These are phyloP conservation scores for Porites lutea DNA, from an alignment of 64 coral and sea anemone genomes.

Conservation along the genomic window DNA sequence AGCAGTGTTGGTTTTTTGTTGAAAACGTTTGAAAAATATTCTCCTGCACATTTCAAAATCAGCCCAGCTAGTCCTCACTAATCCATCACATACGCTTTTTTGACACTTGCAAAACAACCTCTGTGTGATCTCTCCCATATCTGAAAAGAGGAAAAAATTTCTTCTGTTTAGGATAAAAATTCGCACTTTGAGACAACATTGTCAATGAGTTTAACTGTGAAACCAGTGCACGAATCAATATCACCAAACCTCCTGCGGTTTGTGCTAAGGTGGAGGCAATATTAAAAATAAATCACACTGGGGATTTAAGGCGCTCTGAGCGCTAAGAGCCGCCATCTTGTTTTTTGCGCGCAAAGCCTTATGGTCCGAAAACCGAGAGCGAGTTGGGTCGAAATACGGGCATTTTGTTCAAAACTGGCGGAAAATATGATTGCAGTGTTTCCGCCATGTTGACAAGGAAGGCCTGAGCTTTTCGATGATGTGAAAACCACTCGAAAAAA, in stretches of 20 bases:
- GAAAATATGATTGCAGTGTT: conserved; percentile 48
- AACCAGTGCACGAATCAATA: no score
- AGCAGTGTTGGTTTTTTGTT: no score
- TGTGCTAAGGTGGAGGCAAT: no score
- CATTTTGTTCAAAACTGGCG: conserved; percentile 68
- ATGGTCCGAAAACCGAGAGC: conserved; percentile 54
- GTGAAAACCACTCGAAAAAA: conserved; percentile 47
- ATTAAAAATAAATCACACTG: no score
- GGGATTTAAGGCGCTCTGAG: conserved; percentile 35
- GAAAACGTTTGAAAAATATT: no score
- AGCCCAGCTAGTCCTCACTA: no score
- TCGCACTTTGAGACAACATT: background rate
- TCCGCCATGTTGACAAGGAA: conserved; percentile 67
- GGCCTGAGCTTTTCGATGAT: conserved; percentile 57
- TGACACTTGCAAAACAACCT: background rate
- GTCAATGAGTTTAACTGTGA: no score
- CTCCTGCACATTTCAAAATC: no score
- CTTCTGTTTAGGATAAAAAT: background rate
- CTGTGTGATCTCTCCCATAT: background rate
- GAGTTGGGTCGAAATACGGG: conserved; percentile 15
- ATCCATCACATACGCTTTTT: background rate
- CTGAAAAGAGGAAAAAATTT: background rate
- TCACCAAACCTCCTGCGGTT: no score
- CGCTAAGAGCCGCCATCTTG: conserved; percentile 53
- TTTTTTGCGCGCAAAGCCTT: conserved; percentile 58